A percentile compares a stretch with the other conserved stretches of the same genome.
These are phyloP conservation scores for Larimichthys polyactis DNA, from an alignment of 2,113 vertebrate species.

Conservation along the genomic window DNA sequence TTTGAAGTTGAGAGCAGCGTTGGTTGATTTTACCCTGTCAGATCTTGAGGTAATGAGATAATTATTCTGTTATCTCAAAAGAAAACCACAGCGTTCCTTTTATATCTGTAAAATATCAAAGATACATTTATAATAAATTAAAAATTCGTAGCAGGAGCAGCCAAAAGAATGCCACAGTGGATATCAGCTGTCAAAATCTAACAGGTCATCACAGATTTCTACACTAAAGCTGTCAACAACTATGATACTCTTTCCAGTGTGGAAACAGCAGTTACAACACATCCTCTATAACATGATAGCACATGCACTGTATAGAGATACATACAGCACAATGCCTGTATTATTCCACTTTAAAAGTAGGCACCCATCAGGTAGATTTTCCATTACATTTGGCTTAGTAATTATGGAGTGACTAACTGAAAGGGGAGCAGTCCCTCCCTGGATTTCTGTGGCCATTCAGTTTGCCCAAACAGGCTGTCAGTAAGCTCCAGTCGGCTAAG, in stretches of 20 bases:
- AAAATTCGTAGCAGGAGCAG: too few relatives aligned
- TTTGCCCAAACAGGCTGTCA: conserved; percentile 30
- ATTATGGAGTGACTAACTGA: conserved; percentile 17
- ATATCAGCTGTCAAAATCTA: too few relatives aligned
- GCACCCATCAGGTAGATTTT: conserved; percentile 11
- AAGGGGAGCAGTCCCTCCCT: conserved; percentile 12
- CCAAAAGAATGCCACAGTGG: too few relatives aligned
- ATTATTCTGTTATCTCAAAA: too few relatives aligned
- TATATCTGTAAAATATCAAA: too few relatives aligned
- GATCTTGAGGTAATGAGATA: too few relatives aligned
- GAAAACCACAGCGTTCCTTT: too few relatives aligned
- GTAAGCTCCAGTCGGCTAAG: conserved; percentile 43
- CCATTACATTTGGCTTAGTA: conserved; percentile 14
- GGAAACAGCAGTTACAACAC: background rate
- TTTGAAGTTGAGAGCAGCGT: too few relatives aligned
- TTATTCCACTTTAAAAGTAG: background rate
- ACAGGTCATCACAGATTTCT: too few relatives aligned
- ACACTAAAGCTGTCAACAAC: background rate
- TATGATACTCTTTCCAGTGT: background rate
- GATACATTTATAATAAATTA: too few relatives aligned
- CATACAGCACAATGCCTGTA: background rate
- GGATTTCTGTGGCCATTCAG: conserved; percentile 3
- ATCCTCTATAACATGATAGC: background rate
- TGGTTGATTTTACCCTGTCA: too few relatives aligned
- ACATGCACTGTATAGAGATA: background rate